A percentile compares a stretch with the other conserved stretches of the same genome.
These are phyloP conservation scores for Xiphorhynchus elegans DNA, from an alignment of 2,113 vertebrate genomes.

Conservation along the genomic window DNA sequence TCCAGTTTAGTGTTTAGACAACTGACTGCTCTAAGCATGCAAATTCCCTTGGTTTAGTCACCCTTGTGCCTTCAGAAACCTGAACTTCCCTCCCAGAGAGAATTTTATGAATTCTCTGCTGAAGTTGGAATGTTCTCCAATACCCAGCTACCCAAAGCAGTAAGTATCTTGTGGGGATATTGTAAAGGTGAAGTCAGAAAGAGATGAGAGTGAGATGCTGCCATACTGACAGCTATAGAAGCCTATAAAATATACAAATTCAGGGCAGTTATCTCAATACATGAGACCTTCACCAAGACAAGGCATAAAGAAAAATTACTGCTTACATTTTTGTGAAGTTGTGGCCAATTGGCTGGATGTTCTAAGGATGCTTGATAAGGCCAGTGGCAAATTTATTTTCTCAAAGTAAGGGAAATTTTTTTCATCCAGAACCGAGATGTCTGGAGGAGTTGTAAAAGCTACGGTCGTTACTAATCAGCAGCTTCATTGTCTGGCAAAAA, in stretches of 20 bases:
- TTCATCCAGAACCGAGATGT: not conserved
- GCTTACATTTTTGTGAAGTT: not conserved
- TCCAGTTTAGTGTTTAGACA: not conserved
- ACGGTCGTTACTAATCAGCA: not conserved
- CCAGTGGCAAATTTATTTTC: not conserved
- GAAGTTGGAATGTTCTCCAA: not conserved
- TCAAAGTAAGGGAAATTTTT: not conserved
- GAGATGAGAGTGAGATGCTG: not conserved
- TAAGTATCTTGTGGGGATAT: not conserved
- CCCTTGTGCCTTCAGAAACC: not conserved
- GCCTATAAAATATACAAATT: not conserved
- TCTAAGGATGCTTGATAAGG: not conserved
- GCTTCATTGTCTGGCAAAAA: not conserved
- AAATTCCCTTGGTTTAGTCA: not conserved
- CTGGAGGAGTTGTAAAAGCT: not conserved
- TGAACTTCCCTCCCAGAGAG: not conserved
- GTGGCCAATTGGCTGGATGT: not conserved
- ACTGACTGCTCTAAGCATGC: not conserved
- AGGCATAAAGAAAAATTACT: not conserved
- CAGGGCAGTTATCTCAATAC: not conserved
- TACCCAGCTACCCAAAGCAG: not conserved
- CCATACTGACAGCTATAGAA: not conserved
- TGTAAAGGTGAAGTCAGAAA: not conserved
- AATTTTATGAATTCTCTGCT: not conserved
- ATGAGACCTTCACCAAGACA: rapidly evolving